Base-by-base conservation (phyloP, 2,113 vertebrate genomes). In the Hiodon alosoides region DNA sequence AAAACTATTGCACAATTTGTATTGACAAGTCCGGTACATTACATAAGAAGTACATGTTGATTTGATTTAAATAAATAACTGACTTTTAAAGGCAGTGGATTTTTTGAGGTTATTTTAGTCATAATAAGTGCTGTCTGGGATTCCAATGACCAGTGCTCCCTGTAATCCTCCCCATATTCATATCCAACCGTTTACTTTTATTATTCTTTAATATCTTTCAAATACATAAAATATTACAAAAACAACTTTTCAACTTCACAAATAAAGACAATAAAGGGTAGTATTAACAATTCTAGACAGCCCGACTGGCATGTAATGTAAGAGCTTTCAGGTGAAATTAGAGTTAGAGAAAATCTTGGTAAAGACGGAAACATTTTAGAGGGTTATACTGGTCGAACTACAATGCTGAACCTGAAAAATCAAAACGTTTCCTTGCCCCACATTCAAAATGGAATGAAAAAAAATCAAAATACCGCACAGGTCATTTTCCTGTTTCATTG, bases 191-290 rank as follows among this genome's bases (percentile, higher is more conserved):
- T 47, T 7, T 17, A 17, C 31, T 66, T 48, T 75, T 62, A 53
- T 73, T 59, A 60, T 72, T 68, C 9, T 68, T 71, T 67, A 58
- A 67, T 67, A 67, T 51, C 7, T 67, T 8, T 51, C 46, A 75
- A 67, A 55, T 66, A 59, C 69, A 65, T 73, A 52, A 73, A 64
- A 47, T 7, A 67, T 48, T 67, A 67, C 62, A 65, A 66, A 67
- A 61, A 55, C 9, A 3, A 50, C 53, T 57, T 10, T 50, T 3
- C 11, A 14, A 66, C 52, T 67, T 57, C 11, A 1, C 62, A 14
- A 47, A n/a, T n/a, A 74, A 48, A 68, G 55, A 11, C 10, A 17
- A 71, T 55, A 7, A 67, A 50, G 67, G 2, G 5, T 13, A 14
- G 55, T 47, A 14, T 5, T 3, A 71, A 60, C 70, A 11, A 47